Conservation (phyloP, 1,140 invertebrate species). For the Brachionus asplanchnoidis region DNA sequence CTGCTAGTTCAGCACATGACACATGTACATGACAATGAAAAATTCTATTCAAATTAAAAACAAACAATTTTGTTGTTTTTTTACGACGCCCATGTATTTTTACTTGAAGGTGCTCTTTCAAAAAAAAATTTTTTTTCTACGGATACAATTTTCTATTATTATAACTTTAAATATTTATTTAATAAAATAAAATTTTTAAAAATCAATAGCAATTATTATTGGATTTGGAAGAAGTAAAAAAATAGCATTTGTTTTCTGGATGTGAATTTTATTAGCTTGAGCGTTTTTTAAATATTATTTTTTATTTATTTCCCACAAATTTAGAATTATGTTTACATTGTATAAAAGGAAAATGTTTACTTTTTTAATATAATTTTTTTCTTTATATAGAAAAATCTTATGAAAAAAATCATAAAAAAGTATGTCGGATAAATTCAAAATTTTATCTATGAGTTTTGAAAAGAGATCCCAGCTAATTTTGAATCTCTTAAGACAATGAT, state of each 20-base stretch:
- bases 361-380: no score
- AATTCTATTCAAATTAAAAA: neutral
- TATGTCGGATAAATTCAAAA: no score
- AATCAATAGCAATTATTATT: neutral
- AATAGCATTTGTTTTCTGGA: neutral
- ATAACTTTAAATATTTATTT: neutral
- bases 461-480: no score
- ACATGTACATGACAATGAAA: neutral
- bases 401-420: no score
- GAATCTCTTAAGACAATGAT: no score
- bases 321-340: no score
- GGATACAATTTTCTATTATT: neutral
- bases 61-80: neutral
- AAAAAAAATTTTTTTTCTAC: constrained; percentile 1
- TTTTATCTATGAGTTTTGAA: no score
- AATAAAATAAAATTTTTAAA: neutral
- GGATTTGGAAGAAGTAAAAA: neutral
- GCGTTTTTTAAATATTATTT: no score
- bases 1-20: neutral
- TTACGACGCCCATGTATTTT: constrained; percentile 2
- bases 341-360: no score
- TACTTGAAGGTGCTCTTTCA: constrained; percentile 7
- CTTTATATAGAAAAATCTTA: no score
- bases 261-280: neutral
- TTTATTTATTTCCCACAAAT: no score